Evolutionary conservation across 2,888 invertebrate species (phyloP).

Genomic region (Conops quadrifasciatus): DNA sequence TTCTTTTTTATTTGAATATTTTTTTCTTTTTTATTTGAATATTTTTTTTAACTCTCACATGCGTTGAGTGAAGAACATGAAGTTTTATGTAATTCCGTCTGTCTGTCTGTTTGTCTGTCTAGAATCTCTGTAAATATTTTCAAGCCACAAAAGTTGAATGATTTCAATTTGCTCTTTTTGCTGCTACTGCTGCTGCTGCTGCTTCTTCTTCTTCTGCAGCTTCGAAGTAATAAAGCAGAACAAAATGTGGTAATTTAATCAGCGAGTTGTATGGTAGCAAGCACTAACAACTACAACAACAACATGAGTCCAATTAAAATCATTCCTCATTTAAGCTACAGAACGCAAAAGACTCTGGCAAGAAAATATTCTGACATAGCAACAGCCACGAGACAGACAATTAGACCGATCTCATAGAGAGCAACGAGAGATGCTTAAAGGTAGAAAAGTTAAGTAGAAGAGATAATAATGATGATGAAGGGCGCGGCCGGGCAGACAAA

Average conservation of each 20-base stretch:
- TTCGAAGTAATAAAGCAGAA: constrained; percentile 22
- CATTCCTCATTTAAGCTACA: constrained; percentile 12
- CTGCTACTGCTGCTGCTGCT: constrained; percentile 32
- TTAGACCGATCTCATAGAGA: too few relatives aligned
- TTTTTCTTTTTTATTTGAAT: background rate
- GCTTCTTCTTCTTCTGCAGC: constrained; percentile 24
- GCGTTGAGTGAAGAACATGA: too few relatives aligned
- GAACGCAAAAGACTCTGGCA: background rate
- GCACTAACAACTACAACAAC: background rate
- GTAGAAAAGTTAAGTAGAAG: too few relatives aligned
- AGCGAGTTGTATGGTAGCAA: background rate
- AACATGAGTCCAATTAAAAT: constrained; percentile 26
- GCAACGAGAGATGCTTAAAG: too few relatives aligned
- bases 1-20: too few relatives aligned
- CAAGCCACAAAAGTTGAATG: constrained; percentile 8
- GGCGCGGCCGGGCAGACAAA: too few relatives aligned
- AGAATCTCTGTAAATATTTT: constrained; percentile 5
- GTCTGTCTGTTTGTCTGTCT: too few relatives aligned
- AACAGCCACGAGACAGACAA: too few relatives aligned
- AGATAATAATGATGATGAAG: too few relatives aligned
- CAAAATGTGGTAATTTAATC: constrained; percentile 26
- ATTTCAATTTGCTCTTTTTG: constrained; percentile 34
- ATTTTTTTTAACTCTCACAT: too few relatives aligned
- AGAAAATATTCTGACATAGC: too few relatives aligned
- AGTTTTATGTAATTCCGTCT: too few relatives aligned